A percentile compares a stretch with the other conserved stretches of the same genome.
Evolutionary conservation across 2,888 invertebrate genomes (phyloP).

Genomic region (Ethmia dodecea): DNA sequence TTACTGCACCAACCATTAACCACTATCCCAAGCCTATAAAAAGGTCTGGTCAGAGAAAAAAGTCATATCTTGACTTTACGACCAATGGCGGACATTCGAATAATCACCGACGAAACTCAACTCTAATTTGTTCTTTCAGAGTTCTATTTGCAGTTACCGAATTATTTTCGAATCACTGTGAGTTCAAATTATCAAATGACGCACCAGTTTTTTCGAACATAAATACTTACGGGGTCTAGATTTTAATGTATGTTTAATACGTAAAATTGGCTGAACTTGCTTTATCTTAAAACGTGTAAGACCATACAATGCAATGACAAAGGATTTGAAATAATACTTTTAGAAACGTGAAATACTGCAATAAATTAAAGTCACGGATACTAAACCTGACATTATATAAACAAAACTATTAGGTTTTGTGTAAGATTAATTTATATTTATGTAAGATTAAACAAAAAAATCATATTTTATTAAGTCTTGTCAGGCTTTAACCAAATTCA

Average conservation of each 20-base stretch:
- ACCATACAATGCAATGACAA: too few relatives aligned
- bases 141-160: neutral
- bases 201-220: slow-evolving; percentile 10
- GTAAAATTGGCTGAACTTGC: slow-evolving; percentile 5
- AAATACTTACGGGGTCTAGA: slow-evolving; percentile 12
- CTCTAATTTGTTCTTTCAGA: slow-evolving; percentile 18
- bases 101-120: slow-evolving; percentile 27
- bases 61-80: slow-evolving; percentile 42
- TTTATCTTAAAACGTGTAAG: slow-evolving; percentile 14
- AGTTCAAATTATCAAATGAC: slow-evolving; percentile 15
- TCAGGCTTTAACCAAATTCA: too few relatives aligned
- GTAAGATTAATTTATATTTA: too few relatives aligned
- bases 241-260: slow-evolving; percentile 13
- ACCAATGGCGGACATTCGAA: slow-evolving; percentile 41
- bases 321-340: too few relatives aligned
- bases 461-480: too few relatives aligned
- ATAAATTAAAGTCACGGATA: too few relatives aligned
- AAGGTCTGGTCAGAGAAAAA: slow-evolving; percentile 51
- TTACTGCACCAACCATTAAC: slow-evolving; percentile 66
- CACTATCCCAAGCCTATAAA: slow-evolving; percentile 66
- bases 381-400: too few relatives aligned
- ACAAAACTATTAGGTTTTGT: too few relatives aligned
- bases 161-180: slow-evolving; percentile 6
- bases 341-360: too few relatives aligned
- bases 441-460: too few relatives aligned